Conservation (phyloP, 2,888 invertebrate genomes). For the Stomorhina lunata region DNA sequence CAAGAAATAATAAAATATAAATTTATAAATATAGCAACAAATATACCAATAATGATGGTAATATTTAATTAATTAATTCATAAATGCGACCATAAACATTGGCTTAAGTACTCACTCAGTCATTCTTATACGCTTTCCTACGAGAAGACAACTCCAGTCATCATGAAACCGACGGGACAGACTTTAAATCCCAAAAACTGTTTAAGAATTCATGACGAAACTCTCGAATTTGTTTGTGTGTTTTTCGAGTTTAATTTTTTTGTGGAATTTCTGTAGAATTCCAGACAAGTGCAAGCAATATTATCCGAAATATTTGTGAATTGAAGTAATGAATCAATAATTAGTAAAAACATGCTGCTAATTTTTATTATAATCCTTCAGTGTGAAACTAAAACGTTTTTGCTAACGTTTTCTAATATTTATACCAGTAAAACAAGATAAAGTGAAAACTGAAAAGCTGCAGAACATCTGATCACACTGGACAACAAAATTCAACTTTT, state of each 20-base stretch:
- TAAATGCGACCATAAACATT: conserved; percentile 38
- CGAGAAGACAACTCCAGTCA: conserved; percentile 41
- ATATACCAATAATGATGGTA: conserved; percentile 45
- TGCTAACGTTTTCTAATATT: no score
- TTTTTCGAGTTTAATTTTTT: conserved; percentile 15
- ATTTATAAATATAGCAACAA: conserved; percentile 7
- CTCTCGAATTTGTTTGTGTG: conserved; percentile 3
- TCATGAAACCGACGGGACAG: conserved; percentile 28
- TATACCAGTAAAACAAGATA: no score
- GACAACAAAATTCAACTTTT: no score
- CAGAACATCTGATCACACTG: no score
- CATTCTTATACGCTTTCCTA: conserved; percentile 17
- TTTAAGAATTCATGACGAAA: conserved; percentile 55
- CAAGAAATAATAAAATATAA: conserved; percentile 32
- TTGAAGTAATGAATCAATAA: no score
- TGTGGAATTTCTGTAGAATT: conserved; percentile 50
- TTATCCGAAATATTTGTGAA: neutral
- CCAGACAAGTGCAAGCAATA: conserved; percentile 53
- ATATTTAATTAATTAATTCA: conserved; percentile 62
- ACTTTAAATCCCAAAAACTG: conserved; percentile 42
- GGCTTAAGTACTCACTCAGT: neutral
- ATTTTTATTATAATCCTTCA: no score
- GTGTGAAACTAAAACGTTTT: no score
- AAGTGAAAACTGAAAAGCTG: no score
- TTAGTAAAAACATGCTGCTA: no score